These are phyloP conservation scores for Melanerpes aurifrons DNA, from an alignment of 2,113 vertebrate genomes.

Conservation along the genomic window DNA sequence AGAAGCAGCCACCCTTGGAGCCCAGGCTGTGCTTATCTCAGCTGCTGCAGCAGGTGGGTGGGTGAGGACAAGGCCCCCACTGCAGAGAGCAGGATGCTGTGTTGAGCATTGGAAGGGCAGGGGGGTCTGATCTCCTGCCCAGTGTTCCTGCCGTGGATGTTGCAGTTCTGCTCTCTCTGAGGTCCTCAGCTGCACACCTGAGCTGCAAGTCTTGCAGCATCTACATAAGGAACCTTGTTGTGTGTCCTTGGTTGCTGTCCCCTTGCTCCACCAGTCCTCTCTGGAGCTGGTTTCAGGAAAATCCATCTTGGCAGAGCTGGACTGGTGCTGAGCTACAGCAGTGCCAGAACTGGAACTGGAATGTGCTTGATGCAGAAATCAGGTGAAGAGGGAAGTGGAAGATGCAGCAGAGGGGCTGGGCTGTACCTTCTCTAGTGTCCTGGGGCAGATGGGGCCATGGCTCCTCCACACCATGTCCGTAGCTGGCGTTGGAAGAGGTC, in stretches of 20 bases:
- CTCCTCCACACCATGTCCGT: background rate
- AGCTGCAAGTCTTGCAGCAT: rapidly evolving
- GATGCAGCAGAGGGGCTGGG: rapidly evolving
- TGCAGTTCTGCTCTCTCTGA: background rate
- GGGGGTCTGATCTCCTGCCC: background rate
- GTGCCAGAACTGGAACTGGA: background rate
- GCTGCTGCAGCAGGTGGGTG: background rate
- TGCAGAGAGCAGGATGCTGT: too few relatives aligned
- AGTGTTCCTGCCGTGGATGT: rapidly evolving
- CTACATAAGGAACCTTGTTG: too few relatives aligned
- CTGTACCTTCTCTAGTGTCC: rapidly evolving
- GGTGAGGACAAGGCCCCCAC: background rate
- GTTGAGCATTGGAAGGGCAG: background rate
- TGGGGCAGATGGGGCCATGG: background rate
- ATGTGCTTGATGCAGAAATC: background rate
- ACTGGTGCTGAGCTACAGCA: background rate
- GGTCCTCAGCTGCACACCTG: background rate
- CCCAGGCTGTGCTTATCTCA: background rate
- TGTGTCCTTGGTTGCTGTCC: background rate
- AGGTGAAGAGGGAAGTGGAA: background rate
- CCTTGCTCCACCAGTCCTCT: background rate
- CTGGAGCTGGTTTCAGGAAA: background rate
- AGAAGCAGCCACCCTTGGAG: rapidly evolving
- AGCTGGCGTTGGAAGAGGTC: background rate
- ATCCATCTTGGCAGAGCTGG: background rate